These are phyloP conservation scores for Colletes gigas DNA, from an alignment of 1,140 invertebrate species.

Conservation along the genomic window DNA sequence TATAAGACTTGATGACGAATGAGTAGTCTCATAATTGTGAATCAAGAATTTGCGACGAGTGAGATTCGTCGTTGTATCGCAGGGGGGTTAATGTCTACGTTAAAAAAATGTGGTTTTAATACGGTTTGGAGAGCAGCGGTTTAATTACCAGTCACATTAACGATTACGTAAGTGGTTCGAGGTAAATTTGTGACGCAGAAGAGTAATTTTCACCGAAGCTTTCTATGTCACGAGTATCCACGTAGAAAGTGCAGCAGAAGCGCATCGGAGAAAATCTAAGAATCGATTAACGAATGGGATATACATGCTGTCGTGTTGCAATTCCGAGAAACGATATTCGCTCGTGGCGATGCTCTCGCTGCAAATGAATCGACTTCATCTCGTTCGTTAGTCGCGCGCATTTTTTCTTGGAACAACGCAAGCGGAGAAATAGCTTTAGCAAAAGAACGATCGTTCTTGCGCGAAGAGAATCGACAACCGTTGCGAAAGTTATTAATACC, in stretches of 20 bases:
- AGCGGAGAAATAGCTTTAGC: constrained; percentile 1
- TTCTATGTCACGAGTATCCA: constrained; percentile 6
- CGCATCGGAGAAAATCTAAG: neutral
- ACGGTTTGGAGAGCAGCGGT: too few species aligned
- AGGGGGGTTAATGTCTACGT: too few species aligned
- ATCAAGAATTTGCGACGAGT: too few species aligned
- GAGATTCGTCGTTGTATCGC: too few species aligned
- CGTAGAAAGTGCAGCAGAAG: neutral
- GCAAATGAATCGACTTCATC: constrained; percentile 9
- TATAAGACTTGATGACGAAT: too few species aligned
- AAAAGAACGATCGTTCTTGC: neutral
- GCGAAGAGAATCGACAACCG: constrained; percentile 13
- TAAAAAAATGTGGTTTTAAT: too few species aligned
- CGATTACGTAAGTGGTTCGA: neutral
- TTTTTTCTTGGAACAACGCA: constrained; percentile 15
- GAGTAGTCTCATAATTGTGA: too few species aligned
- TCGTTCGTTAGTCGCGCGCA: constrained; percentile 2
- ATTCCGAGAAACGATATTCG: constrained; percentile 13
- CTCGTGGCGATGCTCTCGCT: constrained; percentile 11
- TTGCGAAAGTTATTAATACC: constrained; percentile 7
- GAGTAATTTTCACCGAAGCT: neutral
- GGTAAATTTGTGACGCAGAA: neutral
- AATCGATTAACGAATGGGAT: constrained; percentile 8
- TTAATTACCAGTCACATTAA: too few species aligned
- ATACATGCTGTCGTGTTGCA: too few species aligned